Evolutionary conservation across 2,797 vertebrate genomes (phyloP).

Genomic region (Anguilla marmorata): DNA sequence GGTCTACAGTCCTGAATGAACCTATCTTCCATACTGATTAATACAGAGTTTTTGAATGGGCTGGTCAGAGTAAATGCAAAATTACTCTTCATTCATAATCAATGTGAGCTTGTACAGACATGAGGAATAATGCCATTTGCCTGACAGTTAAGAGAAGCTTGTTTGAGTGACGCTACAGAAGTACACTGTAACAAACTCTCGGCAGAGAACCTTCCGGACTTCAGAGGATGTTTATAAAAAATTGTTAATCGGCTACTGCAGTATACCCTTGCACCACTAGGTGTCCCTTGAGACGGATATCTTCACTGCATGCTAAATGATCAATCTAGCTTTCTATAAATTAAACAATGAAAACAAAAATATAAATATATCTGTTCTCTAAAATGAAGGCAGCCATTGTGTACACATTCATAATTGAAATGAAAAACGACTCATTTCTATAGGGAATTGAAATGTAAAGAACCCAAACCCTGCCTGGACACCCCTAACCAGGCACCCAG

Average conservation of each 20-base stretch:
- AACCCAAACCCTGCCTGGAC: background rate
- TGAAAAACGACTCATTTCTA: background rate
- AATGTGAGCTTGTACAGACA: background rate
- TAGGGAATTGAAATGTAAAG: background rate
- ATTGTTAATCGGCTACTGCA: constrained; percentile 22
- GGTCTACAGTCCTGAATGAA: background rate
- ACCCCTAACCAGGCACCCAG: background rate
- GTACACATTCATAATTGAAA: background rate
- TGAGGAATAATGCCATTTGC: background rate
- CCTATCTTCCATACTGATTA: background rate
- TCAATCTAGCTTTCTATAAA: background rate
- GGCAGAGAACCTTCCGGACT: background rate
- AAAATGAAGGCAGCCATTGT: background rate
- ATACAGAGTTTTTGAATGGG: background rate
- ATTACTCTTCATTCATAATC: background rate
- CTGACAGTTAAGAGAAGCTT: background rate
- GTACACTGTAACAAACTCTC: background rate
- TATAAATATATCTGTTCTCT: background rate
- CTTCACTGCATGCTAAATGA: background rate
- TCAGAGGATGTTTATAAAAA: background rate
- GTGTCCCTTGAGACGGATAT: constrained; percentile 59
- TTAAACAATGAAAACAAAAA: background rate
- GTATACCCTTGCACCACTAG: constrained; percentile 56
- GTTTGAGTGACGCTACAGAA: background rate
- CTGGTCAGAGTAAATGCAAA: background rate